These are phyloP conservation scores for Plectrocnemia conspersa DNA, from an alignment of 1,140 invertebrate genomes.

Conservation along the genomic window DNA sequence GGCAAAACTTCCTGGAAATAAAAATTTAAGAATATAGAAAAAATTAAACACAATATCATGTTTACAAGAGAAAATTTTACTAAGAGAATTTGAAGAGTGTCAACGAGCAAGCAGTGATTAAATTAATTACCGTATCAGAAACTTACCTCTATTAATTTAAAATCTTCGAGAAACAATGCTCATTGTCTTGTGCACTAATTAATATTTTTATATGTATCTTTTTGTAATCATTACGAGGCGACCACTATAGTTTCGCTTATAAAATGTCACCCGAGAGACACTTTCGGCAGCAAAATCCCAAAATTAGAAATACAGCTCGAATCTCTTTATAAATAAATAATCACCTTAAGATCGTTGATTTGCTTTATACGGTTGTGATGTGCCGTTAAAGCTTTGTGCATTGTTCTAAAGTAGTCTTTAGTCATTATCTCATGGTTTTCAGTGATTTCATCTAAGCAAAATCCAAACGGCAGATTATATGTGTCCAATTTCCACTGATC, in stretches of 20 bases:
- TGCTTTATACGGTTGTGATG: slow-evolving; percentile 8
- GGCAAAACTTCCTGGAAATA: slow-evolving; percentile 9
- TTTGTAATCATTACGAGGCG: no score
- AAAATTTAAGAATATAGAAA: not conserved
- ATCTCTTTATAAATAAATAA: not conserved
- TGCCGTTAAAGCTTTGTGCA: slow-evolving; percentile 3
- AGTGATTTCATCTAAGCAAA: not conserved
- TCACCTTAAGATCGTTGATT: slow-evolving; percentile 8
- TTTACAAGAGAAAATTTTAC: not conserved
- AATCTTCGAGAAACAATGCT: no score
- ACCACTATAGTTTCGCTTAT: no score
- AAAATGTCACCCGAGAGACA: no score
- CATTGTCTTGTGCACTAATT: no score
- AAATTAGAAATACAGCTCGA: not conserved
- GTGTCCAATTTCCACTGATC: slow-evolving; percentile 6
- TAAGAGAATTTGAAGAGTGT: no score
- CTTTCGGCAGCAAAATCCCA: not conserved
- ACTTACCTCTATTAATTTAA: no score
- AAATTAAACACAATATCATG: slow-evolving; percentile 4
- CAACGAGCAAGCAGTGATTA: no score
- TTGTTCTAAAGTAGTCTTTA: not conserved
- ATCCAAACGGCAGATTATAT: slow-evolving; percentile 6
- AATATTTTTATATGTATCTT: no score
- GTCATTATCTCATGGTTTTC: slow-evolving; percentile 4
- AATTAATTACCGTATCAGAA: no score